Evolutionary conservation across 2,888 invertebrate species (phyloP).

Genomic region (Melinaea menophilus): DNA sequence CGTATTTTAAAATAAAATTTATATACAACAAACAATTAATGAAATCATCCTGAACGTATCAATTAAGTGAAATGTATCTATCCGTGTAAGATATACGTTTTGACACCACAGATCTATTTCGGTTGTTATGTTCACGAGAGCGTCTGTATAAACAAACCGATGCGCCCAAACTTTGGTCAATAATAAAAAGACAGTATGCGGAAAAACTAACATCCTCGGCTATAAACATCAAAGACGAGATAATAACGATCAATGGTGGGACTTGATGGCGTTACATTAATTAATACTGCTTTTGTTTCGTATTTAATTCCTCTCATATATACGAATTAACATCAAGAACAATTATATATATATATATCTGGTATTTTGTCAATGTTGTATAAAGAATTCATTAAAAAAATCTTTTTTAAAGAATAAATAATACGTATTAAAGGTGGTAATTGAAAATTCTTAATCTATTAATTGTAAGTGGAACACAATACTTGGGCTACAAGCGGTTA

Average conservation of each 20-base stretch:
- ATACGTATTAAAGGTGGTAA: no score
- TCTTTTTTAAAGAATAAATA: no score
- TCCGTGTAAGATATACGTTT: conserved; percentile 58
- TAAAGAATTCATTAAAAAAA: no score
- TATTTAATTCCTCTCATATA: neutral
- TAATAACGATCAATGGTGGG: conserved; percentile 70
- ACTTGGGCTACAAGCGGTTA: conserved; percentile 50
- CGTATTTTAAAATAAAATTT: no score
- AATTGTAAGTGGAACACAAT: conserved; percentile 24
- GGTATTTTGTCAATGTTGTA: no score
- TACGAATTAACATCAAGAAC: neutral
- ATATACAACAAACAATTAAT: conserved; percentile 1
- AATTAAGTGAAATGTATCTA: conserved; percentile 35
- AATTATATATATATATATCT: no score
- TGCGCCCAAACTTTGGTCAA: conserved; percentile 75
- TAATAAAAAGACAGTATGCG: conserved; percentile 77
- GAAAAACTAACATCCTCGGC: conserved; percentile 77
- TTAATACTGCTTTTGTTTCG: conserved; percentile 38
- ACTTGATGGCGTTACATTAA: conserved; percentile 63
- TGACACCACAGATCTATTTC: conserved; percentile 76
- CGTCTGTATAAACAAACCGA: conserved; percentile 72
- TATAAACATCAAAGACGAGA: conserved; percentile 70
- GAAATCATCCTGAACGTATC: conserved; percentile 12
- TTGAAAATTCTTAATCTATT: neutral
- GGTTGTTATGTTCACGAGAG: conserved; percentile 55